A percentile compares a stretch with the other conserved stretches of the same genome.
These are phyloP conservation scores for Odontamblyopus lacepedii DNA, from an alignment of 2,797 vertebrate species.

Conservation along the genomic window DNA sequence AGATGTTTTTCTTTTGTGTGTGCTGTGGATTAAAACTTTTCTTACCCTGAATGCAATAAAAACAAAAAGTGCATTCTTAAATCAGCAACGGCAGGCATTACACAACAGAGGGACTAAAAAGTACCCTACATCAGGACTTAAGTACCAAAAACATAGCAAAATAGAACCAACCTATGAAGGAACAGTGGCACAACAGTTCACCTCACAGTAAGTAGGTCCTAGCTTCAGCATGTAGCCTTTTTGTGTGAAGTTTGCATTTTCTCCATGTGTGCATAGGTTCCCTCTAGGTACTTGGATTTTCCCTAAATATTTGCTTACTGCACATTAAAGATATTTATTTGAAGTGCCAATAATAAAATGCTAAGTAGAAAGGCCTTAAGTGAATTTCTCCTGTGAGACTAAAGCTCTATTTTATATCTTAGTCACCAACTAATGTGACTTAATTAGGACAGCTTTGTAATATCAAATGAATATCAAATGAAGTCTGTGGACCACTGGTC, in stretches of 20 bases:
- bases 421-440: background rate
- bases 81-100: background rate
- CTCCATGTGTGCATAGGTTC: too few species aligned
- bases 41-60: background rate
- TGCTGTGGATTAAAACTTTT: background rate
- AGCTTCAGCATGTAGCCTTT: too few species aligned
- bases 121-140: background rate
- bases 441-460: background rate
- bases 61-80: background rate
- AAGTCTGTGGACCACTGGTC: slow-evolving; percentile 54
- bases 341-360: background rate
- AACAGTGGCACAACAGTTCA: too few species aligned
- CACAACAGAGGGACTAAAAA: background rate
- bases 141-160: background rate
- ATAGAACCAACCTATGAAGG: background rate
- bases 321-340: background rate
- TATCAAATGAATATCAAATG: background rate
- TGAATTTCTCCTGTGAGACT: background rate
- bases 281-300: too few species aligned
- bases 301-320: too few species aligned
- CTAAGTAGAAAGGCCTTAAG: background rate
- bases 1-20: background rate
- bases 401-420: background rate
- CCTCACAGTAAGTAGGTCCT: too few species aligned
- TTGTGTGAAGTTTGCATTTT: too few species aligned